Evolutionary conservation across 2,797 vertebrate species (phyloP).

Genomic region (Periophthalmus magnuspinnatus): DNA sequence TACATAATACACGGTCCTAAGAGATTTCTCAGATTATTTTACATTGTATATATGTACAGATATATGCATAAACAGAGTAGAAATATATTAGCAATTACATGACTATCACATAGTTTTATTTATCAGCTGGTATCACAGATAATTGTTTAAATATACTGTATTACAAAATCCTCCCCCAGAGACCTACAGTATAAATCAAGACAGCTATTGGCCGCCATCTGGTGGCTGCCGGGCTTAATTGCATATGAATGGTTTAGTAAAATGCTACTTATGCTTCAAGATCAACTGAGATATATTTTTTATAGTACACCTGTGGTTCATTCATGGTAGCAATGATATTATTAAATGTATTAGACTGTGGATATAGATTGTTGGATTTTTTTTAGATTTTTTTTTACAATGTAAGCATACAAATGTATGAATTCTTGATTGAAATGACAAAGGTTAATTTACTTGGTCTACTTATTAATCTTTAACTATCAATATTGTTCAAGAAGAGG

Average conservation of each 20-base stretch:
- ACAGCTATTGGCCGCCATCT: slow-evolving; percentile 60
- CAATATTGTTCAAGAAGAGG: not conserved
- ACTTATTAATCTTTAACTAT: not conserved
- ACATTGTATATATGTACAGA: slow-evolving; percentile 2
- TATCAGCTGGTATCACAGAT: not conserved
- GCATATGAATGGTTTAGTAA: not conserved
- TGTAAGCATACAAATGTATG: not conserved
- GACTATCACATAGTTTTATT: not conserved
- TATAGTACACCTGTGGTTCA: not conserved
- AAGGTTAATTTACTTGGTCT: not conserved
- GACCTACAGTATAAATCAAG: not conserved
- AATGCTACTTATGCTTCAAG: not conserved
- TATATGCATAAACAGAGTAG: not conserved
- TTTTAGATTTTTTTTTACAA: not conserved
- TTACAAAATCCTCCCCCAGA: not conserved
- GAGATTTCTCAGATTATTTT: not conserved
- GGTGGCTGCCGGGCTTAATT: slow-evolving; percentile 39
- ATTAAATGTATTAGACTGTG: not conserved
- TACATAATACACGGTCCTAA: not conserved
- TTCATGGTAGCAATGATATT: not conserved
- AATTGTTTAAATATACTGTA: not conserved
- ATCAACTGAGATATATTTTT: not conserved
- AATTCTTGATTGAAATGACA: not conserved
- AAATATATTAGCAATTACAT: not conserved
- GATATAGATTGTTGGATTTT: not conserved